Base-by-base conservation (phyloP, 1,140 invertebrate species). In the Zaprionus kolodkinae region DNA sequence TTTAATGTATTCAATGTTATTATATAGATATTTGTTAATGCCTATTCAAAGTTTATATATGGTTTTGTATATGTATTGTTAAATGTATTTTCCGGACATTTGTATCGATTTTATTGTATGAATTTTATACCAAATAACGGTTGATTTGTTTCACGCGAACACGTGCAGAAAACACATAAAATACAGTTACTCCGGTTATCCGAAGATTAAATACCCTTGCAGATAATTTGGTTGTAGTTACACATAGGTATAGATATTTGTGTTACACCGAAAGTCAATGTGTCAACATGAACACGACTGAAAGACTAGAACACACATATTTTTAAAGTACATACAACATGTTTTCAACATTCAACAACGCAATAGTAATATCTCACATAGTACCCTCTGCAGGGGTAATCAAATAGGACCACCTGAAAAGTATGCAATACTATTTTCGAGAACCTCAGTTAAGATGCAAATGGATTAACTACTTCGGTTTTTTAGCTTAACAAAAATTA, bases 391-490 rank as follows among this genome's bases (percentile, higher is more conserved):
- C 66, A 70, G 33, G 66, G 50, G 66, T 57, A 50, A 57, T 13
- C n/a, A 45, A 67, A 75, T 81, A 84, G 74, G 80, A 89, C 85
- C 84, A 88, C 84, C 85, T 89, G 52, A 80, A 75, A 73, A 63
- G 75, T 88, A 84, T 88, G 72, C 69, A 88, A 89, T 88, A 89
- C 84, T 84, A 71, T 62, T 81, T 78, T 64, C 56, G n/a, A 61
- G n/a, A 76, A 64, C 43, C 68, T 64, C 43, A 63, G 6, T 75
- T 86, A 45, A 83, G 61, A 72, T 79, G 52, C 33, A 64, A 40
- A 73, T 30, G 59, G 33, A 38, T 45, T 45, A 45, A 33, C 59
- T 30, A 12, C 52, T 52, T 27, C 54, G 55, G 62, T 76, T 73
- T 79, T 79, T 87, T 77, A 71, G 54, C 72, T 65, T 67, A 56